A percentile compares a stretch with the other conserved stretches of the same genome.
These are phyloP conservation scores for Zophobas atratus DNA, from an alignment of 1,140 invertebrate genomes.

Conservation along the genomic window DNA sequence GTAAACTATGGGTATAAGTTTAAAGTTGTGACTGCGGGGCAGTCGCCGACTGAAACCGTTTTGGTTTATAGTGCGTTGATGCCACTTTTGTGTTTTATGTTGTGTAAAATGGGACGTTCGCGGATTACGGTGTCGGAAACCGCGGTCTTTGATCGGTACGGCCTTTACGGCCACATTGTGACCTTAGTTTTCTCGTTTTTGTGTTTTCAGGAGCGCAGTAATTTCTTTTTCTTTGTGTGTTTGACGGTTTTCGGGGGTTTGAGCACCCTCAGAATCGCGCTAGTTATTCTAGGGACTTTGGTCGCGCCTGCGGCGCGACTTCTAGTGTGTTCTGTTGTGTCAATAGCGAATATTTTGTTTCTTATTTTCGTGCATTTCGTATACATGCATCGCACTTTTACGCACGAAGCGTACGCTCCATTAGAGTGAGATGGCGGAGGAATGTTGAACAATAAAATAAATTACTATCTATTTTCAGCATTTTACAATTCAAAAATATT, in stretches of 20 bases:
- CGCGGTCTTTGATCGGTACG: slow-evolving; percentile 67
- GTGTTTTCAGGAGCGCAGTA: slow-evolving; percentile 66
- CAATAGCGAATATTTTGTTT: slow-evolving; percentile 68
- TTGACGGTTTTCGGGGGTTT: slow-evolving; percentile 68
- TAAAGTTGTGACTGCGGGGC: slow-evolving; percentile 59
- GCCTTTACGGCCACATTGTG: slow-evolving; percentile 69
- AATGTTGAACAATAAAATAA: slow-evolving; percentile 45
- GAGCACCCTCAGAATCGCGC: slow-evolving; percentile 67
- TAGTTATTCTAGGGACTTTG: slow-evolving; percentile 68
- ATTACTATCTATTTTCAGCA: slow-evolving; percentile 32
- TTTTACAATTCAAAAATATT: slow-evolving; percentile 12
- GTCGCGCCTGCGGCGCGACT: slow-evolving; percentile 67
- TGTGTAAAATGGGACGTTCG: slow-evolving; percentile 64
- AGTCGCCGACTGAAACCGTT: slow-evolving; percentile 63
- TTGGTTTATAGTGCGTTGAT: slow-evolving; percentile 63
- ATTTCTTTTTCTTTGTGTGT: slow-evolving; percentile 68
- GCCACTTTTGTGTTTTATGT: slow-evolving; percentile 64
- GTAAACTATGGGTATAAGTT: slow-evolving; percentile 66
- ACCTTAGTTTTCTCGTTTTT: slow-evolving; percentile 67
- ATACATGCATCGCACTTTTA: slow-evolving; percentile 68
- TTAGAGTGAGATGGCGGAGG: neutral
- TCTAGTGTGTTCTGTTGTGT: slow-evolving; percentile 68
- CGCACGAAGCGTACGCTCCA: slow-evolving; percentile 7
- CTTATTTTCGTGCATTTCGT: slow-evolving; percentile 70
- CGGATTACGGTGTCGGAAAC: slow-evolving; percentile 66